Percentiles rank a stretch among this genome's conserved stretches.
Conservation (phyloP, 1,140 invertebrate species). For the Pogonus chalceus region DNA sequence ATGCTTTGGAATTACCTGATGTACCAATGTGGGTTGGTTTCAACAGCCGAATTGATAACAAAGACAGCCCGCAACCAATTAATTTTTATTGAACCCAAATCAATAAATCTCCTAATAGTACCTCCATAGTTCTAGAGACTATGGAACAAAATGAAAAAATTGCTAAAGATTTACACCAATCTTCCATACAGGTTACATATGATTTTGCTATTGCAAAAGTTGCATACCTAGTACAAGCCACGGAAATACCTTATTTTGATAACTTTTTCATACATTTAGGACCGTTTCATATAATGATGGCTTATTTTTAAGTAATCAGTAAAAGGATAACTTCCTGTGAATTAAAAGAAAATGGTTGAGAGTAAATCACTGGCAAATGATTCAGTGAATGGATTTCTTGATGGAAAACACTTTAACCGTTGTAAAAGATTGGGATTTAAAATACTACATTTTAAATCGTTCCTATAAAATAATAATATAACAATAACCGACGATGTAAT, state of each 20-base stretch:
- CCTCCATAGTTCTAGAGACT: no score
- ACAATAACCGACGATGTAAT: slow-evolving; percentile 15
- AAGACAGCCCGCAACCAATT: no score
- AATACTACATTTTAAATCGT: slow-evolving; percentile 23
- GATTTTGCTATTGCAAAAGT: slow-evolving; percentile 36
- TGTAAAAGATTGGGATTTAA: slow-evolving; percentile 27
- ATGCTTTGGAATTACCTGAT: no score
- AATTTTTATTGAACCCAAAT: no score
- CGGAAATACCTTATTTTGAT: slow-evolving; percentile 21
- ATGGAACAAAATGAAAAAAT: no score
- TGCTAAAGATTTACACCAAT: no score
- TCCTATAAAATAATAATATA: slow-evolving; percentile 17
- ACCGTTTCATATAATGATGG: slow-evolving; percentile 25
- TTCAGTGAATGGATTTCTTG: slow-evolving; percentile 27
- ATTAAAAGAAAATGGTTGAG: no score
- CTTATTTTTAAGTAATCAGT: slow-evolving; percentile 19
- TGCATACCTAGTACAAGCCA: slow-evolving; percentile 31
- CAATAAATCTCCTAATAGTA: no score
- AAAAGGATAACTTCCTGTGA: no score
- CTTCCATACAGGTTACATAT: slow-evolving; percentile 32
- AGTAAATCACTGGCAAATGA: slow-evolving; percentile 24
- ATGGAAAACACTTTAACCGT: slow-evolving; percentile 30
- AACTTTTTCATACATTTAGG: slow-evolving; percentile 28
- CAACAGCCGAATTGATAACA: no score
- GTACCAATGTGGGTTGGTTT: no score